Evolutionary conservation across 2,113 vertebrate genomes (phyloP), one percentile per base, ranked within the genome.

Genomic region (Nothoprocta perdicaria): DNA sequence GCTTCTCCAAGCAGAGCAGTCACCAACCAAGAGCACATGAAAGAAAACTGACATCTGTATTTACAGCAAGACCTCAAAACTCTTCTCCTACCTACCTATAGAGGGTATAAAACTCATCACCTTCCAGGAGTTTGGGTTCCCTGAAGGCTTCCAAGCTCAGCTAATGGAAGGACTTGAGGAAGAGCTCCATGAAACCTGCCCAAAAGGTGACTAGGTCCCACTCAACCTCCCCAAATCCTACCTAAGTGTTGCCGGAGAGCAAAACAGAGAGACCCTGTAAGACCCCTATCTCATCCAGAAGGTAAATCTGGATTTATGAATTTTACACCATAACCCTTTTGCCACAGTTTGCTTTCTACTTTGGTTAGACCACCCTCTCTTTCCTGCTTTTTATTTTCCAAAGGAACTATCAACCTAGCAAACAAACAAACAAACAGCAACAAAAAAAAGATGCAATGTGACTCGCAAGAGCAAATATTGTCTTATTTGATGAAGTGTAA

Each of bases 41-140:
- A 90, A 80, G 76, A 79, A 88, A 92, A 85, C 50, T 29, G 45
- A 77, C 83, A 89, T 21, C 57, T 95, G 73, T 85, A 92, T 88
- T 81, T 90, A 93, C 22, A 26, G 76, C 48, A 52, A 82, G 72
- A 45, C 53, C 48, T 55, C 72, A 94, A 92, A 89, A 73, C 69
- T 52, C 53, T 43, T 83, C 66, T 81, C 31, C 80, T 84, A 31
- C 86, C 61, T 83, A 57, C 57, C 79, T 86, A 35, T 14, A 43
- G 21, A 50, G 85, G 55, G 80, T 77, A 88, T 77, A 94, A 94
- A 92, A 63, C 14, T 85, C 46, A 46, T 66, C 72, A 86, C 67
- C 65, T 92, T 63, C 57, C 23, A 55, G 52, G 31, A 84, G 72
- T 38, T 65, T 5, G 80, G 45, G 80, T 17, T 58, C 1, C 71